These are phyloP conservation scores for Ormia ochracea DNA, from an alignment of 2,888 invertebrate genomes.

Conservation along the genomic window DNA sequence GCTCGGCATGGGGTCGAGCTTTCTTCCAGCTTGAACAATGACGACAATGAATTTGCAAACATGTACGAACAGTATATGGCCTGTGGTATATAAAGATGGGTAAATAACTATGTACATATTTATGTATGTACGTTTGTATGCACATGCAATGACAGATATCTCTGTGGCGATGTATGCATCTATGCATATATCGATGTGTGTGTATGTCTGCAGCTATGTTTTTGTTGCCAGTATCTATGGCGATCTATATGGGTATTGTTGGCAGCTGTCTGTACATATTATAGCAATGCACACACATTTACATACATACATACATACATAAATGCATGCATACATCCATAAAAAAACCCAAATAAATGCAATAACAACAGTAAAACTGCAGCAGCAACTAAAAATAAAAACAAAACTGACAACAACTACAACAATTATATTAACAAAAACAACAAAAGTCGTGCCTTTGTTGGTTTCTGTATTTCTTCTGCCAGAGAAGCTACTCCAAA, in stretches of 20 bases:
- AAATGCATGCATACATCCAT: background rate
- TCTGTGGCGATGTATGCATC: no score
- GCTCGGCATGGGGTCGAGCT: conserved; percentile 7
- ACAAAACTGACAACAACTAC: background rate
- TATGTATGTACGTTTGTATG: background rate
- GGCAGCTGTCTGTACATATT: conserved; percentile 38
- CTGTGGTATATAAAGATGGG: background rate
- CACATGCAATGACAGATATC: no score
- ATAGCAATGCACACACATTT: background rate
- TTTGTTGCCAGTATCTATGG: conserved; percentile 32
- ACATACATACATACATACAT: background rate
- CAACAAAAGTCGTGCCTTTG: background rate
- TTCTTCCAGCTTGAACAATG: conserved; percentile 28
- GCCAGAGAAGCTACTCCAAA: background rate
- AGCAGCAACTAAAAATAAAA: background rate
- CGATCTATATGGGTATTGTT: conserved; percentile 45
- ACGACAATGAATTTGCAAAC: conserved; percentile 18
- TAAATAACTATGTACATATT: no score
- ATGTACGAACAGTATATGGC: no score
- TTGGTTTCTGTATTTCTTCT: background rate
- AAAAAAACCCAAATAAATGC: background rate
- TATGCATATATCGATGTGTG: background rate
- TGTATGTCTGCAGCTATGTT: background rate
- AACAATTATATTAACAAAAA: background rate
- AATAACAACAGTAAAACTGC: conserved; percentile 12